Base-by-base conservation (phyloP, 2,888 invertebrate genomes). In the Dicyrtomina minuta region DNA sequence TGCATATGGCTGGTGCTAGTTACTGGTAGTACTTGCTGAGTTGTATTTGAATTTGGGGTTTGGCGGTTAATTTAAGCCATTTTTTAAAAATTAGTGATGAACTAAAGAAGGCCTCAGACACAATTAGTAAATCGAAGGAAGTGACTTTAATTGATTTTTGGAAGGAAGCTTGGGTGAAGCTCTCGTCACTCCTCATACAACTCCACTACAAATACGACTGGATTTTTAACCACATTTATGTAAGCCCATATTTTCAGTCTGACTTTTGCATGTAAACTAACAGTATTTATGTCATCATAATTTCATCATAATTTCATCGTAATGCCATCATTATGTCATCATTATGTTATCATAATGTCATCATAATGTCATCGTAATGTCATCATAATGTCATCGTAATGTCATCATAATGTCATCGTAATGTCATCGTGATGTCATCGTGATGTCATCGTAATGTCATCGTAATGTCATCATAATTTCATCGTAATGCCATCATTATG, bases 101-200 rank as follows among this genome's bases (percentile, higher is more conserved):
- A 10, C 43, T 71, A 10, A 27, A 51, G 46, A 22, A 56, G 39
- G 68, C 60, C 13, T 59, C 68, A 4, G 26, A 60, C 10, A 6
- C 17, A 4, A 39, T 68, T n/a, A 66, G 49, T 43, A 15, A 24
- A 13, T 6, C 60, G 5, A 44, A 46, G 5, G 20, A 59, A 17
- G 41, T 53, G 22, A 8, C 1, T 5, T 8, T 61, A 1, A n/a
- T 66, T 1, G 66, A 69, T 15, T 64, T 24, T 27, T 69, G 65
- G 59, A 71, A 69, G 51, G 71, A 69, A 58, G 60, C 39, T 39
- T 71, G 71, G 71, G 59, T 71, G n/a, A 64, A 60, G 59, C 17
- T 69, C n/a, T 59, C 68, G 2, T 65, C 59, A 1, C n/a, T 71
- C 17, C 20, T 69, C 1, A 20, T 43, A 6, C 71, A 69, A 60